Conservation (phyloP, 2,797 vertebrate species). For the Platyrinchus mystaceus region DNA sequence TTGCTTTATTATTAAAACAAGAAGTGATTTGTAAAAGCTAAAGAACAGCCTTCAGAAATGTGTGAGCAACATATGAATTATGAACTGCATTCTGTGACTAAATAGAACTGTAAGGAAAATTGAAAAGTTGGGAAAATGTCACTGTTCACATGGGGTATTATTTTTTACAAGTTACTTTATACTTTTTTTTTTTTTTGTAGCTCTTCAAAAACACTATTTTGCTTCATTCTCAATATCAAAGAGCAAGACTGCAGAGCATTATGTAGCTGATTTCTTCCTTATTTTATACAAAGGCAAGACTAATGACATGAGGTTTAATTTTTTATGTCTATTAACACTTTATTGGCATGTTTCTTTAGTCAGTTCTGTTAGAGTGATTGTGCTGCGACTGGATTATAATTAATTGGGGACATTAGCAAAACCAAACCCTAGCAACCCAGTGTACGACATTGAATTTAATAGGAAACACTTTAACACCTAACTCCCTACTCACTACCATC, state of each 20-base stretch:
- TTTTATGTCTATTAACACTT: neutral
- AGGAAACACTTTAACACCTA: neutral
- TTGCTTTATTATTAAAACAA: neutral
- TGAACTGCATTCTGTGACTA: neutral
- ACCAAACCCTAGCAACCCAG: neutral
- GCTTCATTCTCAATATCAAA: neutral
- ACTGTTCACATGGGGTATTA: neutral
- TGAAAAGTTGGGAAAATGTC: neutral
- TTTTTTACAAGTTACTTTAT: neutral
- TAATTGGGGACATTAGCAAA: neutral
- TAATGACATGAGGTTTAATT: neutral
- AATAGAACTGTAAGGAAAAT: neutral
- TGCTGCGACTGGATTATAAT: neutral
- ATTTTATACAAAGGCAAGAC: neutral
- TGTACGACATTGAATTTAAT: neutral
- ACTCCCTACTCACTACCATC: neutral
- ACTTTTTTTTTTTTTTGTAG: neutral
- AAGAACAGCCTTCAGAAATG: neutral
- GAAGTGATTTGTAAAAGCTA: neutral
- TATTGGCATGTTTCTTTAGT: neutral
- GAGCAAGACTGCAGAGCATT: neutral
- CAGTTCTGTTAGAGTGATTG: neutral
- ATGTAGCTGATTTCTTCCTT: neutral
- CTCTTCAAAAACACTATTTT: neutral
- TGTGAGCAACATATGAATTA: neutral